Percentiles rank a stretch among this genome's conserved stretches.
phyloP scores from a whole-genome alignment of 2,797 vertebrate genomes.

The Squalus acanthias region DNA sequence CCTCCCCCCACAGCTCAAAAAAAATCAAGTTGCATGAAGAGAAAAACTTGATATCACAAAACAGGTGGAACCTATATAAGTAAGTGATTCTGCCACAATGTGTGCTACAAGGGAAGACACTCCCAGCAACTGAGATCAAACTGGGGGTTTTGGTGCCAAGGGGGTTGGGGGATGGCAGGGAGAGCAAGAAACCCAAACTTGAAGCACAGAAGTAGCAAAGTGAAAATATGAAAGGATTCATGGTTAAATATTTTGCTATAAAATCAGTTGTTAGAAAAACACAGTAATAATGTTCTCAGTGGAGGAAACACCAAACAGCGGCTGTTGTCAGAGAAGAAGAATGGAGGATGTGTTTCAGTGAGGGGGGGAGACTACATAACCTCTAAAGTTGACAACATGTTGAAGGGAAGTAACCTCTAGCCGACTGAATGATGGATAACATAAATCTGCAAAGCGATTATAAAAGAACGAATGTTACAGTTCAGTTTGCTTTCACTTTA shows the following conservation, averaged over 20 bases:
- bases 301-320: neutral
- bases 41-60: neutral
- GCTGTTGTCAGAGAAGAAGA: neutral
- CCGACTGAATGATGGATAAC: neutral
- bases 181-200: neutral
- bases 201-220: neutral
- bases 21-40: neutral
- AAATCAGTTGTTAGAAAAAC: neutral
- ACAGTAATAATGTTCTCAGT: neutral
- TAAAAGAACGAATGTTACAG: neutral
- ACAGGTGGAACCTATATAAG: neutral
- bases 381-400: neutral
- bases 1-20: neutral
- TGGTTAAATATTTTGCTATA: neutral
- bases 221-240: neutral
- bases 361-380: neutral
- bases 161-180: neutral
- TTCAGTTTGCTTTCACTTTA: neutral
- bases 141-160: neutral
- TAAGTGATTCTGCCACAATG: neutral
- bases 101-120: neutral
- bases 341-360: neutral
- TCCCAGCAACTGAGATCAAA: neutral
- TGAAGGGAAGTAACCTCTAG: neutral
- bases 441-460: neutral